Evolutionary conservation across 2,888 invertebrate genomes (phyloP), one percentile per base, ranked within the genome.

Genomic region (Alcis repandata): DNA sequence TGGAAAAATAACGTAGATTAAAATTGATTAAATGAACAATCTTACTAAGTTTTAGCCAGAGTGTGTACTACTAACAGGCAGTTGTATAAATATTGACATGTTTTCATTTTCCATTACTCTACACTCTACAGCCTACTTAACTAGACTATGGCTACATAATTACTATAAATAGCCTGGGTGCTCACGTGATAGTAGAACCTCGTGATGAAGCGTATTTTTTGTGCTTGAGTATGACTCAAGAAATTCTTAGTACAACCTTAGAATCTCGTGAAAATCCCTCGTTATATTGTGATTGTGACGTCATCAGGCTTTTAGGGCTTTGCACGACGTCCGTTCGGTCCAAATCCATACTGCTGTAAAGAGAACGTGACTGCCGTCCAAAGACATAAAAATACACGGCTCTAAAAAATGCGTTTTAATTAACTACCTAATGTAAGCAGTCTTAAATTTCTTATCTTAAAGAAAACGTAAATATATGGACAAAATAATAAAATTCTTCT

Each of bases 1-100:
- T 17, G 20, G 32, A 67, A 68, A 62, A 40, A 51, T 43, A 41
- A 65, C 46, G 51, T 13, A 27, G 59, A 66, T 72, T 75, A 73
- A 70, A 66, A 60, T 61, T 22, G 40, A 46, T 52, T 72, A 59
- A 68, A 67, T 60, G 48, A 64, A 65, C 56, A 38, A 32, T 48
- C 27, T 49, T 19, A 56, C 63, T 46, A 60, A 65, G 41, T 67
- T 60, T 52, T n/a, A n/a, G n/a, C n/a, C 22, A 38, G 13, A 27
- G 15, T n/a, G 15, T 8, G 46, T 27, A 8, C n/a, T 32, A 10
- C 15, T 17, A 32, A n/a, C 17, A 9, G 15, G 48, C 38, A 13
- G 48, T 13, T 38, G 22, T 48, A 38, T 46, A 22, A n/a, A 45
- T 15, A 32, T 15, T 17, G 32, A 15, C 17, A 17, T 2, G 32